Percentiles rank a stretch among this genome's conserved stretches.
Conservation (phyloP, 2,888 invertebrate genomes). For the Pseudococcus longispinus region DNA sequence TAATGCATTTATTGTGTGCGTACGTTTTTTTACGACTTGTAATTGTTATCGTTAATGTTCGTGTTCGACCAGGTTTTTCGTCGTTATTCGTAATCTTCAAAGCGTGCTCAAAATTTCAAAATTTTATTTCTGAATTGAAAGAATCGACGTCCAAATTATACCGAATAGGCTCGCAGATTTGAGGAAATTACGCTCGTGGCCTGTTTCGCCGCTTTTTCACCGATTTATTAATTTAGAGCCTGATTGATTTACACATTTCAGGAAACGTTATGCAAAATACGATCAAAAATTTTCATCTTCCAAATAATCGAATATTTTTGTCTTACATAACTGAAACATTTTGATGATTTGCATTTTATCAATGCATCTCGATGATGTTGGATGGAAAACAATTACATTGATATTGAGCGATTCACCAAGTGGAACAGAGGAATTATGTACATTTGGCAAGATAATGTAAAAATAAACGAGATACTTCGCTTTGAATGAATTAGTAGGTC, state of each 20-base stretch:
- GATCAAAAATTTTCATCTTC: not conserved
- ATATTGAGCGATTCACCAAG: slow-evolving; percentile 19
- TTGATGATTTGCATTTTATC: slow-evolving; percentile 29
- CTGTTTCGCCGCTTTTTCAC: not conserved
- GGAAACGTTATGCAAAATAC: not conserved
- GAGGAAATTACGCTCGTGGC: not conserved
- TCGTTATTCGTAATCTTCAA: not conserved
- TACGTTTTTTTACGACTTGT: not conserved
- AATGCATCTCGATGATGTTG: not conserved
- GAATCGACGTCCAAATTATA: not conserved
- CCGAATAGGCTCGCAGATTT: not conserved
- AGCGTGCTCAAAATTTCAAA: not conserved
- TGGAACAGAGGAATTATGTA: slow-evolving; percentile 11
- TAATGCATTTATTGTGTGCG: not conserved
- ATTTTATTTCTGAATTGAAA: not conserved
- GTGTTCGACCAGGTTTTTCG: not conserved
- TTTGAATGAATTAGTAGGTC: slow-evolving; percentile 40
- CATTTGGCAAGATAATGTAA: slow-evolving; percentile 17
- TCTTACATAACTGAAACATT: slow-evolving; percentile 8
- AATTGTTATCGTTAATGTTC: not conserved
- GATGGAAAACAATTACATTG: slow-evolving; percentile 18
- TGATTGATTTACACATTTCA: not conserved
- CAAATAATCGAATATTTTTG: not conserved
- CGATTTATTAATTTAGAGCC: not conserved
- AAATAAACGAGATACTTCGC: not conserved